Evolutionary conservation across 2,888 invertebrate species (phyloP), one percentile per base, ranked within the genome.

Genomic region (Antitype chi): DNA sequence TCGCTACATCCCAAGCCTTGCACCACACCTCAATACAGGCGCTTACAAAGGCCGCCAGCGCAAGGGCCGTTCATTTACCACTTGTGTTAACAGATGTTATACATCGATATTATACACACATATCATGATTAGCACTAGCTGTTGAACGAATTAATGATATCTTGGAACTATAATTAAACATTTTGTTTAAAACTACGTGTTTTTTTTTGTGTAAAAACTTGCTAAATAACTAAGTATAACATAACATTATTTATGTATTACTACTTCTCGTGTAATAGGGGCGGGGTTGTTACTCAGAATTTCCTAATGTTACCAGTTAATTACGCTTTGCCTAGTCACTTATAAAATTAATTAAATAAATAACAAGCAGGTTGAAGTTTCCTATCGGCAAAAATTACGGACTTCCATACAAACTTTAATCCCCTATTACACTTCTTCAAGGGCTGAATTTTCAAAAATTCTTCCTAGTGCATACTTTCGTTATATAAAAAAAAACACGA

Each of bases 41-140:
- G 70, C 84, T 84, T 74, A 85, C 62, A 84, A 87, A 87, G 68
- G 80, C 80, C 84, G 76, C 71, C 74, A 71, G 52, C 78, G 47
- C 77, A 82, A 85, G 87, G 84, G 85, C 84, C 87, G 80, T 69
- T 81, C 72, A 82, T 81, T 80, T 80, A 71, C 72, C 80, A 78
- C 84, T 79, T 68, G 80, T 79, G 70, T 63, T 66, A 80, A 82
- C 85, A 85, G 78, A 84, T 81, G 85, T 55, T 78, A 75, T 71
- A 74, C 20, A 66, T n/a, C 43, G 11, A 23, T 74, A 74, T 23
- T 53, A 64, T 52, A 81, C 60, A 74, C 32, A 55, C 28, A 69
- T 20, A 32, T 70, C 49, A 49, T 72, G 60, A 74, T 57, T 71
- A 71, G 5, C 53, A 49, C 52, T 32, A 25, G 47, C 4, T 20